Percentiles rank a stretch among this genome's conserved stretches.
These are phyloP conservation scores for Ciona savignyi DNA, from an alignment of 23 tunicate genomes.

Conservation along the genomic window DNA sequence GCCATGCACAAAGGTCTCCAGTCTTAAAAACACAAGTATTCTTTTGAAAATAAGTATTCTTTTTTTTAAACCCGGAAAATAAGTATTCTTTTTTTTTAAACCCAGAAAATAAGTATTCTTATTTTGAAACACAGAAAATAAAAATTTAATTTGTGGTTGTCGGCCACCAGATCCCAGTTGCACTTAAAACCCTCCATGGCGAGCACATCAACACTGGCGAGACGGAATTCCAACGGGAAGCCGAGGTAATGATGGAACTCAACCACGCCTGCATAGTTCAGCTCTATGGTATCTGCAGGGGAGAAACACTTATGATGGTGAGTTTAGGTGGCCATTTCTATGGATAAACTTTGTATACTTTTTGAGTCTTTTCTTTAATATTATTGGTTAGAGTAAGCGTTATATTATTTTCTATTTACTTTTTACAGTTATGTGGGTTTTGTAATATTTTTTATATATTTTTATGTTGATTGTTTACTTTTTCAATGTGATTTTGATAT, in stretches of 20 bases:
- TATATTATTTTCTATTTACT: no score
- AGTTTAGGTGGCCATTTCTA: slow-evolving; percentile 3
- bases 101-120: neutral
- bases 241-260: slow-evolving; percentile 93
- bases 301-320: slow-evolving; percentile 94
- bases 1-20: no score
- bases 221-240: slow-evolving; percentile 90
- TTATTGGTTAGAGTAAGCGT: no score
- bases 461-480: no score
- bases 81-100: neutral
- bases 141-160: neutral
- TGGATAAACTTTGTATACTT: no score
- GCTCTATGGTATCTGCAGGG: slow-evolving; percentile 91
- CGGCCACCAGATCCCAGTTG: slow-evolving; percentile 73
- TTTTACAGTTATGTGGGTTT: no score
- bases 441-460: no score
- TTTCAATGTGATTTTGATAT: no score
- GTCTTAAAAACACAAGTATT: no score
- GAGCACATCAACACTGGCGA: slow-evolving; percentile 94
- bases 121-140: neutral
- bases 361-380: no score
- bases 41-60: no score
- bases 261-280: slow-evolving; percentile 92
- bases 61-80: neutral
- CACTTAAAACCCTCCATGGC: slow-evolving; percentile 89